Evolutionary conservation across 1,140 invertebrate genomes (phyloP).

Genomic region (Philotrypesis tridentata): DNA sequence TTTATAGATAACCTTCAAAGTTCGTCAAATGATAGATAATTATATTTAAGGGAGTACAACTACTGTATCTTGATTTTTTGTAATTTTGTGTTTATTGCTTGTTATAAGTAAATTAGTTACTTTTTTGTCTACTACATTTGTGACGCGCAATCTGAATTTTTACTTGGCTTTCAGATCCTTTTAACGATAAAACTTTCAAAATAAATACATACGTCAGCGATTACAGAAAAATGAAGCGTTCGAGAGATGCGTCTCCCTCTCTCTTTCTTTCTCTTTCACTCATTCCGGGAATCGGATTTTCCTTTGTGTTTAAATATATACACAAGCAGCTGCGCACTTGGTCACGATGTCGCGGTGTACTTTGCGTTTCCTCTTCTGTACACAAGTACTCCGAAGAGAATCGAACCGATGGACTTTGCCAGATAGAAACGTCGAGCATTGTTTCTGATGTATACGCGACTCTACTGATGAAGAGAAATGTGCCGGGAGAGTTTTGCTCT

Average conservation of each 20-base stretch:
- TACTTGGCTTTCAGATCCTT: no score
- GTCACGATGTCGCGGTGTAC: constrained; percentile 67
- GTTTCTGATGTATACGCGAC: constrained; percentile 43
- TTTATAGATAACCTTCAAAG: no score
- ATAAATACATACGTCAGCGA: neutral
- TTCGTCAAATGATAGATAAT: no score
- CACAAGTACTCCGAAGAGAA: constrained; percentile 36
- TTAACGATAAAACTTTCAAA: constrained; percentile 15
- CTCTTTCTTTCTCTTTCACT: neutral
- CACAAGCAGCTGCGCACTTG: constrained; percentile 56
- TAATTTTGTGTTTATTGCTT: no score
- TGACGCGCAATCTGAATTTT: no score
- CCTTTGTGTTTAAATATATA: neutral
- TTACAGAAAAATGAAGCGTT: neutral
- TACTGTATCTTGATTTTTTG: no score
- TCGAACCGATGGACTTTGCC: constrained; percentile 31
- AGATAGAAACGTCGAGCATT: constrained; percentile 20
- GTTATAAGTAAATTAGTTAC: no score
- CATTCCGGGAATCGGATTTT: constrained; percentile 21
- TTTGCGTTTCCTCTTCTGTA: constrained; percentile 7
- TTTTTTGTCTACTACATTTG: no score
- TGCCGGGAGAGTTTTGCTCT: constrained; percentile 20
- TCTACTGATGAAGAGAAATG: neutral
- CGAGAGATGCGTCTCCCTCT: constrained; percentile 4
- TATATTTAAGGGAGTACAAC: no score